phyloP scores from a whole-genome alignment of 2,888 invertebrate species.

The Oligia fasciuncula region DNA sequence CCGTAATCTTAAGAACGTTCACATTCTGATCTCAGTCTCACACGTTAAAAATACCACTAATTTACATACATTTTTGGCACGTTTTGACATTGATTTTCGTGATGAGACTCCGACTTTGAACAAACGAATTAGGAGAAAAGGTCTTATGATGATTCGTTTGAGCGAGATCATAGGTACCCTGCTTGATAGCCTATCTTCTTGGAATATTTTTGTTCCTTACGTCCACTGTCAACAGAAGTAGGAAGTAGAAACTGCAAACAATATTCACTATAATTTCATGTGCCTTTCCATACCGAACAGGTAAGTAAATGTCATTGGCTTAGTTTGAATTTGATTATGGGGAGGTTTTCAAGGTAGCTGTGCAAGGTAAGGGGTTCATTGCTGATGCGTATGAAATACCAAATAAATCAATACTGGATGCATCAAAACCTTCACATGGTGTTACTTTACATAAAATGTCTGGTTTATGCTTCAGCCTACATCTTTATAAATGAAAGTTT shows the following conservation, averaged over 20 bases:
- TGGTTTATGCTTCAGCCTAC: neutral
- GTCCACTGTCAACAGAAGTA: constrained; percentile 5
- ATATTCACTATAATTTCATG: neutral
- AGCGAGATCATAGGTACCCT: neutral
- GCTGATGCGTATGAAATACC: constrained; percentile 4
- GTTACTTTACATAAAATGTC: neutral
- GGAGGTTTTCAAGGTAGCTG: constrained; percentile 27
- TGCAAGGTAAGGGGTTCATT: neutral
- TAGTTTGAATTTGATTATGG: constrained; percentile 19
- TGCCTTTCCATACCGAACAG: constrained; percentile 2
- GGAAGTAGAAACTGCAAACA: neutral
- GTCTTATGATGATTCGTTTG: neutral
- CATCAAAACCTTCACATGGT: neutral
- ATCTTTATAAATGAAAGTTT: constrained; percentile 23
- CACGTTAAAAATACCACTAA: neutral
- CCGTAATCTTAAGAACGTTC: neutral
- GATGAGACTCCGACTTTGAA: neutral
- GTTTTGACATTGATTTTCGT: neutral
- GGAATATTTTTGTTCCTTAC: neutral
- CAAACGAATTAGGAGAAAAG: neutral
- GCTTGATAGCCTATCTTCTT: neutral
- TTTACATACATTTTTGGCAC: neutral
- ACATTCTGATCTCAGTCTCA: neutral
- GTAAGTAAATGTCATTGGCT: constrained; percentile 21
- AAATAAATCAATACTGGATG: constrained; percentile 7